These are phyloP conservation scores for Aspiorhynchus laticeps DNA, from an alignment of 2,113 vertebrate genomes.

Conservation along the genomic window DNA sequence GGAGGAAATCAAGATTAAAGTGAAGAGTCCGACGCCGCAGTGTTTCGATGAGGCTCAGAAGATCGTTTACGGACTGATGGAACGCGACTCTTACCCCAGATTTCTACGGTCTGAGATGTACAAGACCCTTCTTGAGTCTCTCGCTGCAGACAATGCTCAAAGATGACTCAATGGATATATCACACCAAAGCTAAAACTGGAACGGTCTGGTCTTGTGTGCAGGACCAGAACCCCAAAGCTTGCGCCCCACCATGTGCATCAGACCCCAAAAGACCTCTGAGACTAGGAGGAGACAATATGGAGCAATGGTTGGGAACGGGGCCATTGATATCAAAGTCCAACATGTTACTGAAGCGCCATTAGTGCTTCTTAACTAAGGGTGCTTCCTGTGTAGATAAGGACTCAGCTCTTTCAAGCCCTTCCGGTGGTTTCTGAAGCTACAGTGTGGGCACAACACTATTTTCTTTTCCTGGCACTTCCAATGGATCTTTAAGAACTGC, in stretches of 20 bases:
- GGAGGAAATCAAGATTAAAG: constrained; percentile 76
- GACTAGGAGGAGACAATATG: background rate
- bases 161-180: constrained; percentile 61
- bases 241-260: background rate
- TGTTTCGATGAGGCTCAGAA: constrained; percentile 87
- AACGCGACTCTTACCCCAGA: constrained; percentile 85
- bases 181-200: constrained; percentile 63
- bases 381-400: constrained; percentile 65
- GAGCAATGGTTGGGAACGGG: background rate
- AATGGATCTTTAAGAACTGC: constrained; percentile 14
- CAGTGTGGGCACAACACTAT: constrained; percentile 39
- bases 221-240: constrained; percentile 11
- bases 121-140: constrained; percentile 82
- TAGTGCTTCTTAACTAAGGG: constrained; percentile 47
- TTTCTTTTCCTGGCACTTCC: constrained; percentile 14
- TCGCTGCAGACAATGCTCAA: constrained; percentile 76
- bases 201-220: constrained; percentile 57
- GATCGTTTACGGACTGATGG: constrained; percentile 84
- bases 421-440: constrained; percentile 42
- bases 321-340: background rate
- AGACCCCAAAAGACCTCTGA: background rate
- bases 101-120: constrained; percentile 87
- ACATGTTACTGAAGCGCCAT: background rate
- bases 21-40: constrained; percentile 76
- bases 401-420: constrained; percentile 46